Base-by-base conservation (phyloP, 2,888 invertebrate genomes). In the Callyntrura guangdongensis region DNA sequence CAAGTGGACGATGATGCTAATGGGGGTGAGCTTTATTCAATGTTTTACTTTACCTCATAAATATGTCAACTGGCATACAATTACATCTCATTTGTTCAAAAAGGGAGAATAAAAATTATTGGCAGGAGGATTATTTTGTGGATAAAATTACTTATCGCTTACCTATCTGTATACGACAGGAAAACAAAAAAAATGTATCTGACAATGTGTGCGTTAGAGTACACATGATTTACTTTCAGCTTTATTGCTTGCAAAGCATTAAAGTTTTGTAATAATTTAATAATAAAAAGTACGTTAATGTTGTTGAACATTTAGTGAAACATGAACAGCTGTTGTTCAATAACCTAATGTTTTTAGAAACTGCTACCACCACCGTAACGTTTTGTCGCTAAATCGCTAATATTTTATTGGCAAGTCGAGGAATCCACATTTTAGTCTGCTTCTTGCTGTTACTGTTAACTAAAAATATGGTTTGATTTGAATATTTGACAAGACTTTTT, bases 31-130 rank as follows among this genome's bases (percentile, higher is more conserved):
- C 8, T 69, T 49, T 74, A 49, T 53, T 22, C 81, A 14, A 61
- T 47, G 56, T 83, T 85, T 89, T 77, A 64, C 89, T 85, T 89
- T 77, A 64, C 89, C 84, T 79, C 89, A 36, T 89, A 89, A 89
- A 89, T 69, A 89, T 89, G 85, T 89, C 89, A 77, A 85, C 84
- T 45, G 79, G 79, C 47, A 47, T 59, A 67, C 84, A 89, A 84
- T 89, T 89, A 89, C 47, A 61, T 61, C 86, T 86, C 69, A 74
- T 77, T 77, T 77, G 36, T 6, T 53, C 25, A 27, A 84, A 84
- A 77, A 20, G 17, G 14, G 59, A 56, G 79, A 81, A n/a, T n/a
- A n/a, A 83, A 67, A 64, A 82, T 59, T 20, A 11, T 69, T 82
- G n/a, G 6, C 36, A 36, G 36, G 36, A 36, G 36, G 45, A 61